These are phyloP conservation scores for Trinectes maculatus DNA, from an alignment of 2,113 vertebrate species.

Conservation along the genomic window DNA sequence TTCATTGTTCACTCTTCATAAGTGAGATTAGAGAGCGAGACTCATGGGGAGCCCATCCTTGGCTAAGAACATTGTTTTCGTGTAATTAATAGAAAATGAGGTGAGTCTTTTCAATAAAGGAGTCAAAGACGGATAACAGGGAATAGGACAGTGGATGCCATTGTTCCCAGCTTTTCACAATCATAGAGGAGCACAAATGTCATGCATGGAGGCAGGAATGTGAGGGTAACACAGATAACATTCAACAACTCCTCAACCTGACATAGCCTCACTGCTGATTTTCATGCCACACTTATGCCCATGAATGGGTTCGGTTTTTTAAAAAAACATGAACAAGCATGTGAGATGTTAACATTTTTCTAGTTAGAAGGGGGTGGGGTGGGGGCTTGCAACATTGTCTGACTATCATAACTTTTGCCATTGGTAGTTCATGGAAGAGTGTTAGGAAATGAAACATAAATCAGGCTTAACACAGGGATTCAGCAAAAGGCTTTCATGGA, in stretches of 20 bases:
- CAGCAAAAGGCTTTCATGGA: conserved; percentile 35
- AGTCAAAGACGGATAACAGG: conserved; percentile 56
- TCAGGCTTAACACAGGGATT: conserved; percentile 13
- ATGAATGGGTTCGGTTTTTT: conserved; percentile 16
- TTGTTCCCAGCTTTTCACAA: conserved; percentile 48
- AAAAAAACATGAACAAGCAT: not conserved
- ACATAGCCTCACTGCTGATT: too few species aligned
- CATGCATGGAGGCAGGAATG: conserved; percentile 21
- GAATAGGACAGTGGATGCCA: conserved; percentile 41
- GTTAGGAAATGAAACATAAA: not conserved
- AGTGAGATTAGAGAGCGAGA: conserved; percentile 54
- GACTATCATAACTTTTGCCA: not conserved
- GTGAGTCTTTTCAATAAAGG: conserved; percentile 58
- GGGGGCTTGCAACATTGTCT: not conserved
- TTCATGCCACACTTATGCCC: conserved; percentile 12
- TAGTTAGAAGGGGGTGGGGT: not conserved
- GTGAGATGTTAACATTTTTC: conserved; percentile 26
- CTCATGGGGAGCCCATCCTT: conserved; percentile 43
- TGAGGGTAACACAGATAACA: conserved; percentile 59
- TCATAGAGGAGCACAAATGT: conserved; percentile 12
- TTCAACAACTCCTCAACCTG: conserved; percentile 26
- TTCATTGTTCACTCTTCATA: conserved; percentile 64
- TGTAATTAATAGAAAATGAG: conserved; percentile 73
- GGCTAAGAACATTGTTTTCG: conserved; percentile 67
- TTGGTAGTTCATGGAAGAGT: not conserved